phyloP scores from a whole-genome alignment of 2,888 invertebrate genomes.

The Cantharis rustica region DNA sequence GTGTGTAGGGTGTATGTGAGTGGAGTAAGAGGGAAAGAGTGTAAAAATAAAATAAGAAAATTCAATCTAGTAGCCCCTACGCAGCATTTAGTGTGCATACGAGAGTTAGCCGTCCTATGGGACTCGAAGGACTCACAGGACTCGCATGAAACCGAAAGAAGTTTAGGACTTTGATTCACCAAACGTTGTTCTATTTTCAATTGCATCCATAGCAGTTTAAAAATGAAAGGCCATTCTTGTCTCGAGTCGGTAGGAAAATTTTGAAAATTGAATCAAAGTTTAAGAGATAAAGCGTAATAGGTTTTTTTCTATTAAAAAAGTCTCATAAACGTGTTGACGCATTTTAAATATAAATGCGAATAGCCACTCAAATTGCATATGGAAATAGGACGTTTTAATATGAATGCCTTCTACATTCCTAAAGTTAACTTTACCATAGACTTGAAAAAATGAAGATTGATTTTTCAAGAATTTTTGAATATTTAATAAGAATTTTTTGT shows the following conservation, averaged over 20 bases:
- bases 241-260: background rate
- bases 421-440: constrained; percentile 38
- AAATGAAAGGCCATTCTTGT: background rate
- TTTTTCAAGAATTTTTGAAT: constrained; percentile 7
- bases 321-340: constrained; percentile 19
- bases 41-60: constrained; percentile 57
- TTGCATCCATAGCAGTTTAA: constrained; percentile 2
- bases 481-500: background rate
- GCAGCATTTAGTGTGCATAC: constrained; percentile 49
- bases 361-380: constrained; percentile 30
- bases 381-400: constrained; percentile 41
- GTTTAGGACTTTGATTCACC: constrained; percentile 22
- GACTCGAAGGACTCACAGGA: constrained; percentile 31
- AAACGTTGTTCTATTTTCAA: constrained; percentile 17
- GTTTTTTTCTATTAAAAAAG: constrained; percentile 4
- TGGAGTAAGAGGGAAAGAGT: constrained; percentile 45
- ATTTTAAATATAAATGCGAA: constrained; percentile 25
- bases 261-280: background rate
- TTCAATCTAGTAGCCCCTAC: constrained; percentile 56
- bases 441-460: constrained; percentile 21
- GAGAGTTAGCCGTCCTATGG: constrained; percentile 36
- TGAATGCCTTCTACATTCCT: constrained; percentile 46
- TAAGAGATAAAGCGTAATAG: background rate
- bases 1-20: constrained; percentile 43
- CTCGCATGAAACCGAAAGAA: constrained; percentile 14